These are phyloP conservation scores for Smittia sp. DNA, from an alignment of 2,888 invertebrate genomes.

Conservation along the genomic window DNA sequence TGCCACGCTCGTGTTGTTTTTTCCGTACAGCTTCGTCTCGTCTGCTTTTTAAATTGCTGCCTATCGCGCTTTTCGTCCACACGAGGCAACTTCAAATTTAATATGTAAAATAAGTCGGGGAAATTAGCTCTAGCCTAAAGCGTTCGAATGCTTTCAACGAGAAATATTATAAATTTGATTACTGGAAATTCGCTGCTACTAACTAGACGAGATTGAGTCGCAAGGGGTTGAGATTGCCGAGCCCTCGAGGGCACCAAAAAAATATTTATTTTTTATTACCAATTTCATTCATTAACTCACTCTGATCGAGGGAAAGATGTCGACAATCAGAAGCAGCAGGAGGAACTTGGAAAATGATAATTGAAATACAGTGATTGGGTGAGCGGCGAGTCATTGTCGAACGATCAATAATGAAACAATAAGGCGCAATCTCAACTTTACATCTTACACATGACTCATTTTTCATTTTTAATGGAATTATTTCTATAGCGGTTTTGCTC, in stretches of 20 bases:
- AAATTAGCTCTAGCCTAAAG: conserved; percentile 28
- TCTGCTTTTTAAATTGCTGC: neutral
- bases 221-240: conserved; percentile 21
- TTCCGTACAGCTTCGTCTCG: neutral
- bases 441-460: conserved; percentile 37
- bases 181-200: conserved; percentile 14
- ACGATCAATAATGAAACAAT: conserved; percentile 38
- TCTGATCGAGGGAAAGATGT: neutral
- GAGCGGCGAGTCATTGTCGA: conserved; percentile 13
- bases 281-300: conserved; percentile 31
- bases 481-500: conserved; percentile 21
- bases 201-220: conserved; percentile 1
- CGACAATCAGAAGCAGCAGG: neutral
- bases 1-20: neutral
- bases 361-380: conserved; percentile 6
- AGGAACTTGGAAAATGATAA: neutral
- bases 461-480: conserved; percentile 39
- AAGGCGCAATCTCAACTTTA: conserved; percentile 29
- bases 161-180: conserved; percentile 34
- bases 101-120: neutral
- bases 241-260: conserved; percentile 7
- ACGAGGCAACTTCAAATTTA: neutral
- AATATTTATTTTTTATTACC: conserved; percentile 30
- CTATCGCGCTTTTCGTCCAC: neutral
- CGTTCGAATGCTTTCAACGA: neutral